A percentile compares a stretch with the other conserved stretches of the same genome.
These are phyloP conservation scores for Eupristina koningsbergeri DNA, from an alignment of 1,140 invertebrate species.

Conservation along the genomic window DNA sequence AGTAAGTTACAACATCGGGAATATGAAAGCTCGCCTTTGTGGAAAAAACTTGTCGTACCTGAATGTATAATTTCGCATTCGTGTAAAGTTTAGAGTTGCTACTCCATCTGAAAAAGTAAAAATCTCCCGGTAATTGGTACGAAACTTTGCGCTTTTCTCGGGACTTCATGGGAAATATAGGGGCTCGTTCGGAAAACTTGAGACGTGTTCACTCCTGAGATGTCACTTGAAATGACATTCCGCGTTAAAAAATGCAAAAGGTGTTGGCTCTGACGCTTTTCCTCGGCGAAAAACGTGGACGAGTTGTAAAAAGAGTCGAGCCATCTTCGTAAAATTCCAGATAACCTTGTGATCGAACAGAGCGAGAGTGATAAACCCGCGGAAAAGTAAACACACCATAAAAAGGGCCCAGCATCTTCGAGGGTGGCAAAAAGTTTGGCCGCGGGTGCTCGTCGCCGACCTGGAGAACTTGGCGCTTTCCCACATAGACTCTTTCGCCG, in stretches of 20 bases:
- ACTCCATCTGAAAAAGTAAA: background rate
- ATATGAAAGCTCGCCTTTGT: background rate
- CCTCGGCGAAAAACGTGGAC: background rate
- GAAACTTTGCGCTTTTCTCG: background rate
- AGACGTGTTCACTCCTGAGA: no score
- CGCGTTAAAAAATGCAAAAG: no score
- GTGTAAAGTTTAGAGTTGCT: background rate
- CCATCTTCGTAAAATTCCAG: background rate
- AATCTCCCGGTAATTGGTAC: background rate
- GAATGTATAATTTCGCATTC: background rate
- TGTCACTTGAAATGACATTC: no score
- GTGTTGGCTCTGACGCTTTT: no score
- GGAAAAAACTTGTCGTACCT: background rate
- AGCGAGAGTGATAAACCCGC: background rate
- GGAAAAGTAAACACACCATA: constrained; percentile 13
- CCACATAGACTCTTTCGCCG: constrained; percentile 6
- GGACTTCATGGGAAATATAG: background rate
- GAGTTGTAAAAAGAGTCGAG: background rate
- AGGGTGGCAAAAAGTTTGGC: background rate
- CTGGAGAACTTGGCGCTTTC: background rate
- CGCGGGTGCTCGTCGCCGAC: background rate
- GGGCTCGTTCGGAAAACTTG: no score
- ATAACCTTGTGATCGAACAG: background rate
- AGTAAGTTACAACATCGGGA: background rate
- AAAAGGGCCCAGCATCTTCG: background rate